phyloP scores from a whole-genome alignment of 2,797 vertebrate genomes.

The Hapalemur alaotrensis region DNA sequence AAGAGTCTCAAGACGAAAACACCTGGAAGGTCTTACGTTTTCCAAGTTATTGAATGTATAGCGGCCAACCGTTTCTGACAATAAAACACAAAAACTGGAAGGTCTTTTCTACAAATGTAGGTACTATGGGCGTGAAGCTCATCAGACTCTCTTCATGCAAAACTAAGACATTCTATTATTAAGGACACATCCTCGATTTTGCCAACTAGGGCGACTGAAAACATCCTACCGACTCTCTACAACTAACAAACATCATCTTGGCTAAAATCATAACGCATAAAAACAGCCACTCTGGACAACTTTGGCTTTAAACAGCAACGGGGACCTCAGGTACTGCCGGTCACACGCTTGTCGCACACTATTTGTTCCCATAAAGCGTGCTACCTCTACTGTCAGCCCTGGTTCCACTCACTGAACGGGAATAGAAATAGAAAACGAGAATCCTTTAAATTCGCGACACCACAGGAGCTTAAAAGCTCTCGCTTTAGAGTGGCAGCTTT shows the following conservation, averaged over 20 bases:
- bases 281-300: conserved; percentile 45
- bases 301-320: conserved; percentile 24
- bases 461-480: not conserved
- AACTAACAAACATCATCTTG: conserved; percentile 10
- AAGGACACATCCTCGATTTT: conserved; percentile 3
- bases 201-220: conserved; percentile 22
- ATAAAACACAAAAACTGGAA: not conserved
- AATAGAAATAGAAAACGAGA: not conserved
- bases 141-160: not conserved
- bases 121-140: not conserved
- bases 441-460: not conserved
- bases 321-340: not conserved
- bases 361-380: not conserved
- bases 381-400: not conserved
- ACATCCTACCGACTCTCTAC: not conserved
- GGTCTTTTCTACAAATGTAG: not conserved
- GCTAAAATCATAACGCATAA: not conserved
- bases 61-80: not conserved
- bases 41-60: not conserved
- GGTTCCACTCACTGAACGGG: not conserved
- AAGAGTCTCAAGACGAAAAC: not conserved
- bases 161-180: not conserved
- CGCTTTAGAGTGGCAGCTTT: conserved; percentile 20
- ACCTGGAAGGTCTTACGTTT: not conserved
- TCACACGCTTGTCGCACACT: not conserved